Evolutionary conservation across 2,888 invertebrate species (phyloP), one percentile per base, ranked within the genome.

Genomic region (Drosophila mulleri): DNA sequence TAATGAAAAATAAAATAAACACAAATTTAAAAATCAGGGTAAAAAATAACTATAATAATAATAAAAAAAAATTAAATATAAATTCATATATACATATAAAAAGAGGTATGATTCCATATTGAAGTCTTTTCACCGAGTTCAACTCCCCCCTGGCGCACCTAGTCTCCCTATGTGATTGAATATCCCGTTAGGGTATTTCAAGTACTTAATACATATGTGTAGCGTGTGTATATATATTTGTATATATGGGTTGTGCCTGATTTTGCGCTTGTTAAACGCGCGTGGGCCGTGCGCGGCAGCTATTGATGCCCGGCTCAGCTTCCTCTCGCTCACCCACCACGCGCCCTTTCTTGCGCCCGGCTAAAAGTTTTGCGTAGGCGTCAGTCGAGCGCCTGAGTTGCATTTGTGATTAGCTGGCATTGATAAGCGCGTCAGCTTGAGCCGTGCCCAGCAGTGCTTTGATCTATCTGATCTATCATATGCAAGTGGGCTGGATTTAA

Each of bases 251-350:
- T 53, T 69, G 54, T 20, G 54, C 44, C 62, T 73, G 71, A 65
- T 73, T 72, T 76, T 52, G 64, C 44, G 59, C 35, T 63, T 61
- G 67, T 52, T 29, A 44, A 37, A 65, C 47, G 23, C 56, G 68
- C 73, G 88, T 89, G 72, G 90, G 90, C 47, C 61, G 57, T 56
- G 57, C 52, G 67, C 75, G 79, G 81, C 72, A 67, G 73, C 88
- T 77, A 83, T 84, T 84, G 87, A 79, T 67, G 79, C 70, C 53
- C 12, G 26, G 5, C 11, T 11, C 53, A 4, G 37, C 26, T n/a
- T 12, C 23, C n/a, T 23, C 53, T 16, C 1, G n/a, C n/a, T 11
- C 53, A 3, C 26, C 53, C 53, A 23, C 53, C 53, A 32, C 52
- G 42, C 54, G 39, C 48, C 57, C 50, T 56, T 61, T 16, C 53